Percentiles rank a stretch among this genome's conserved stretches.
Conservation (phyloP, 2,888 invertebrate genomes). For the Tiliacea citrago region DNA sequence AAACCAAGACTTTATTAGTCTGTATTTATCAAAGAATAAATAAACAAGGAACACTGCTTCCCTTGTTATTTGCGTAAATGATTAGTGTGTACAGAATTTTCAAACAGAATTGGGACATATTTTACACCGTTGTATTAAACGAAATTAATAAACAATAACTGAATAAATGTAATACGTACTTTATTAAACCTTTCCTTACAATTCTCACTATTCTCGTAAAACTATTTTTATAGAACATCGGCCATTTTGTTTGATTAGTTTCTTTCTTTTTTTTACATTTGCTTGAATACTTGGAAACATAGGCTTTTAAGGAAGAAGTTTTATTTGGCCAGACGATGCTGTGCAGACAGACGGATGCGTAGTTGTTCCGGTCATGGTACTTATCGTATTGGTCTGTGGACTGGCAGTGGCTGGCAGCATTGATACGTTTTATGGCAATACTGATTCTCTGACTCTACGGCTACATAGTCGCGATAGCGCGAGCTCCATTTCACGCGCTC, state of each 20-base stretch:
- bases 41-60: constrained; percentile 70
- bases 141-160: constrained; percentile 34
- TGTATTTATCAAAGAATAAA: constrained; percentile 67
- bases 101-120: constrained; percentile 42
- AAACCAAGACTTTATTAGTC: constrained; percentile 14
- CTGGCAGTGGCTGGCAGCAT: not conserved
- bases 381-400: too few species aligned
- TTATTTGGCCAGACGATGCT: not conserved
- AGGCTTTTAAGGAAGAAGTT: constrained; percentile 31
- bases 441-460: not conserved
- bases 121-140: constrained; percentile 25
- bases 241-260: constrained; percentile 86
- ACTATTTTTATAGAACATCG: constrained; percentile 77
- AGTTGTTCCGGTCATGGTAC: not conserved
- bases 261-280: constrained; percentile 58
- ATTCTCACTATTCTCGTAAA: constrained; percentile 71
- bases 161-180: constrained; percentile 70
- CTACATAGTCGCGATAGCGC: too few species aligned
- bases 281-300: constrained; percentile 8
- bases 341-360: not conserved
- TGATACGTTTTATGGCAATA: not conserved
- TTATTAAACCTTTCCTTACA: constrained; percentile 69
- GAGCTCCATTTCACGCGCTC: too few species aligned
- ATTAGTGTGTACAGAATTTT: constrained; percentile 37
- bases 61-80: constrained; percentile 57